Conservation (phyloP, 2,888 invertebrate species). For the Rotaria macrura region DNA sequence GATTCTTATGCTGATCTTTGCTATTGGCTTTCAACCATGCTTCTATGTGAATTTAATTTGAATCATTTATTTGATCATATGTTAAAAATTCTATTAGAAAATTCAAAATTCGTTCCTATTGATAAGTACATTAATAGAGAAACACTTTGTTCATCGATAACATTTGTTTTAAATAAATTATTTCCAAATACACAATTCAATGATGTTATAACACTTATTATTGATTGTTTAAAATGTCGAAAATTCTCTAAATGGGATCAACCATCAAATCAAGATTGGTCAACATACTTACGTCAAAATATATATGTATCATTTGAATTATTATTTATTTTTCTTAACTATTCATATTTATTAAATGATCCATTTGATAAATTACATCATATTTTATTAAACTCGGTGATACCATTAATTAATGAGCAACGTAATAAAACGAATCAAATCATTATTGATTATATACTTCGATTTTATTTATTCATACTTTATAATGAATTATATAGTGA, state of each 20-base stretch:
- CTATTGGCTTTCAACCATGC: background rate
- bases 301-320: background rate
- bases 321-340: background rate
- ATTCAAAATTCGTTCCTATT: background rate
- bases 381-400: background rate
- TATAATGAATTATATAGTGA: constrained; percentile 10
- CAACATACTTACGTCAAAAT: background rate
- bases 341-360: background rate
- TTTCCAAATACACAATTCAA: background rate
- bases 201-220: background rate
- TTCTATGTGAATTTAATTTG: background rate
- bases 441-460: background rate
- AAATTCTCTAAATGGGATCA: constrained; percentile 9
- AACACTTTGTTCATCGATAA: background rate
- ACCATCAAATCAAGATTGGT: background rate
- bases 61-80: constrained; percentile 1
- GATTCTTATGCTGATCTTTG: background rate
- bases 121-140: background rate
- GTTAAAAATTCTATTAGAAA: background rate
- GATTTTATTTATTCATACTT: background rate
- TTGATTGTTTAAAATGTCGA: background rate
- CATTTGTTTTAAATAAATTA: background rate
- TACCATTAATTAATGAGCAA: constrained; percentile 10
- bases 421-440: background rate
- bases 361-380: background rate